Evolutionary conservation across 2,797 vertebrate species (phyloP).

Genomic region (Channa striata): DNA sequence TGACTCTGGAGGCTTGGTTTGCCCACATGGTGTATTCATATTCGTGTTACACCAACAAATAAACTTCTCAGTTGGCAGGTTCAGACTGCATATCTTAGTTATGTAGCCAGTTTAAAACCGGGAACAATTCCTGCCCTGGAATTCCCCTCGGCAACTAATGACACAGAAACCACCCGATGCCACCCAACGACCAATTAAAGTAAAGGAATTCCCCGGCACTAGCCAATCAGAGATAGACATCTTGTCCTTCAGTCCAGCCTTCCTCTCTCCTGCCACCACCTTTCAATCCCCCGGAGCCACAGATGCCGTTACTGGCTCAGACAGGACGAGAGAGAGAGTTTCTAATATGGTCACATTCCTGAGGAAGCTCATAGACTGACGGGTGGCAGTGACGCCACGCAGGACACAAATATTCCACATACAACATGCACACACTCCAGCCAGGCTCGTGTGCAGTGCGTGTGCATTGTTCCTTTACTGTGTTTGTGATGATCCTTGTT

Average conservation of each 20-base stretch:
- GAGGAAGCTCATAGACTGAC: constrained; percentile 37
- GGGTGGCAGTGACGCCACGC: constrained; percentile 41
- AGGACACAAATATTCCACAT: no score
- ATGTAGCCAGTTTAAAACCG: not conserved
- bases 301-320: constrained; percentile 53
- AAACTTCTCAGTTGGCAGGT: no score
- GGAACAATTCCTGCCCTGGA: not conserved
- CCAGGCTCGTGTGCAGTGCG: not conserved
- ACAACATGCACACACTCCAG: no score
- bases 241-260: not conserved
- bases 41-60: no score
- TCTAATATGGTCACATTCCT: constrained; percentile 35
- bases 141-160: constrained; percentile 17
- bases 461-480: constrained; percentile 33
- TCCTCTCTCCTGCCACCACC: constrained; percentile 8
- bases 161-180: not conserved
- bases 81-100: no score
- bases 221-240: constrained; percentile 30
- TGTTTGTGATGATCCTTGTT: constrained; percentile 10
- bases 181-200: constrained; percentile 24
- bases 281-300: constrained; percentile 31
- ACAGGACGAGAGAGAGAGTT: constrained; percentile 3
- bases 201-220: not conserved
- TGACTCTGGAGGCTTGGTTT: no score
- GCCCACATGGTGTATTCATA: no score